phyloP scores from a whole-genome alignment of 2,888 invertebrate genomes.

The Hartigia nigra region DNA sequence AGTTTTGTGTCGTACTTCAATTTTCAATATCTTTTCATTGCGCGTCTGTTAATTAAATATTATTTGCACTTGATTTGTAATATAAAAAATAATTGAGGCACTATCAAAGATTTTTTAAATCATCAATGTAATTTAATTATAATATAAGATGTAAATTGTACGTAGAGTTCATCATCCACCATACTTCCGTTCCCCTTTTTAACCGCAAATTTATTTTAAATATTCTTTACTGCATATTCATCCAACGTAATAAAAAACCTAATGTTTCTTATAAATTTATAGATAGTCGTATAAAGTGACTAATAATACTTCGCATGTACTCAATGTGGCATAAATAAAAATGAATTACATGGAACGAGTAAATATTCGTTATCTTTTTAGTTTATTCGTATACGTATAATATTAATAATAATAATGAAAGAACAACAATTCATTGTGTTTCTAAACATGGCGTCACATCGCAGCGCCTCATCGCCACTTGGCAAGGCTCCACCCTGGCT shows the following conservation, averaged over 20 bases:
- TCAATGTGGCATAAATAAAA: not conserved
- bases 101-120: not conserved
- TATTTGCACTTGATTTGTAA: not conserved
- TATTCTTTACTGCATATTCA: too few species aligned
- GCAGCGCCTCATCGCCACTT: slow-evolving; percentile 32
- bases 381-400: slow-evolving; percentile 15
- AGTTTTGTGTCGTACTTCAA: not conserved
- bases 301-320: not conserved
- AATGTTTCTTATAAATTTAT: not conserved
- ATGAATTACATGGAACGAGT: not conserved
- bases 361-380: not conserved
- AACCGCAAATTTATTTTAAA: not conserved
- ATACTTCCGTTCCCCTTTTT: not conserved
- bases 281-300: not conserved
- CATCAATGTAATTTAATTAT: not conserved
- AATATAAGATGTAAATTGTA: not conserved
- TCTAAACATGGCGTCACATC: slow-evolving; percentile 35
- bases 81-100: not conserved
- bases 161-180: not conserved
- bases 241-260: too few species aligned
- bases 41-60: not conserved
- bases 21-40: not conserved
- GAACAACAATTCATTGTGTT: slow-evolving; percentile 37
- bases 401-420: slow-evolving; percentile 31
- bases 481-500: slow-evolving; percentile 10